Percentiles rank a stretch among this genome's conserved stretches.
phyloP scores from a whole-genome alignment of 2,113 vertebrate species.

The Antennarius striatus region DNA sequence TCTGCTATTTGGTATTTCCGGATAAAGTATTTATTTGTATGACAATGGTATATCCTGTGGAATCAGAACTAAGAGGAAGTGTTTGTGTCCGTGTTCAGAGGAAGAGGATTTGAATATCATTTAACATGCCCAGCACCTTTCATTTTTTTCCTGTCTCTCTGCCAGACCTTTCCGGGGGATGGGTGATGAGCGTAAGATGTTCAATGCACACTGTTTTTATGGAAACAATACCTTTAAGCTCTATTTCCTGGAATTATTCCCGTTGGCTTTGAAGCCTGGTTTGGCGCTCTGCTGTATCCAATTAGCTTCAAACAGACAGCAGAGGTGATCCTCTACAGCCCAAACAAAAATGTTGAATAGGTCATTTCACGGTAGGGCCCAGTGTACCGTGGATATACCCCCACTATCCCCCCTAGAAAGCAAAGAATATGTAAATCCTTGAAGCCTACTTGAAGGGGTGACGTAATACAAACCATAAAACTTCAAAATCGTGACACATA shows the following conservation, averaged over 20 bases:
- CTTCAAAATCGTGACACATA: slow-evolving; percentile 64
- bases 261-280: slow-evolving; percentile 42
- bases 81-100: slow-evolving; percentile 34
- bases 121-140: slow-evolving; percentile 54
- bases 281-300: slow-evolving; percentile 58
- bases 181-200: slow-evolving; percentile 55
- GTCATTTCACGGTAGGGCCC: slow-evolving; percentile 70
- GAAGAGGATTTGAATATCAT: slow-evolving; percentile 47
- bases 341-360: slow-evolving; percentile 65
- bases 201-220: slow-evolving; percentile 46
- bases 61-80: slow-evolving; percentile 36
- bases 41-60: slow-evolving; percentile 52
- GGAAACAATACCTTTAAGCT: slow-evolving; percentile 66
- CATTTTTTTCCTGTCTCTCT: slow-evolving; percentile 19
- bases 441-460: slow-evolving; percentile 46
- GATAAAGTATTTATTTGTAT: slow-evolving; percentile 57
- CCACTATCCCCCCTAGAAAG: slow-evolving; percentile 20
- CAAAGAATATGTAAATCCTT: slow-evolving; percentile 59
- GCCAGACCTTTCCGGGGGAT: slow-evolving; percentile 37
- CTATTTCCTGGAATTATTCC: slow-evolving; percentile 65
- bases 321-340: slow-evolving; percentile 54
- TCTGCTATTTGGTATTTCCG: slow-evolving; percentile 53
- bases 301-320: slow-evolving; percentile 61
- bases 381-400: slow-evolving; percentile 3
- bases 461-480: slow-evolving; percentile 69